Evolutionary conservation across 2,888 invertebrate species (phyloP), one percentile per base, ranked within the genome.

Genomic region (Drosophila stalkeri): DNA sequence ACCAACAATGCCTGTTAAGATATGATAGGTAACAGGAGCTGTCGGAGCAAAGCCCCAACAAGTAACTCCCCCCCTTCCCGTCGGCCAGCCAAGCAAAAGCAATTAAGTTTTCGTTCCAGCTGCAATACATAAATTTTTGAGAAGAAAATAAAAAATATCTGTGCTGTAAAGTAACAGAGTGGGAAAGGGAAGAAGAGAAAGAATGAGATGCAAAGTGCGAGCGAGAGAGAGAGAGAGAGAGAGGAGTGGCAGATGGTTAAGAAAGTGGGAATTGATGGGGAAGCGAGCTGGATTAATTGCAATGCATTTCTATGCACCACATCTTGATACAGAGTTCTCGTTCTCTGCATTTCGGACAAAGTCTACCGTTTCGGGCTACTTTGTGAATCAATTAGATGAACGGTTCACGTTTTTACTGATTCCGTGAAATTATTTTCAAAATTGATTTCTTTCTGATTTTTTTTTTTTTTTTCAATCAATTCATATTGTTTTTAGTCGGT

Each of bases 31-130:
- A 49, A 16, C 41, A 35, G 39, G 6, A 39, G 39, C 16, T 23
- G 37, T 39, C 37, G 3, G n/a, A 11, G 23, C 37, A 12, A 6
- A 27, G 37, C 27, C 27, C 27, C 27, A 27, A 27, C 27, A 27
- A 27, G 5, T 27, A 27, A 6, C 27, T 27, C 27, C 27, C 27
- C 23, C 27, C 27, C 39, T 23, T 3, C 23, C 11, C 23, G 11
- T 23, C 39, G 16, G 11, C 16, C 23, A 39, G 23, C 39, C 55
- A 55, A n/a, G 41, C 41, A 55, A 55, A 64, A 64, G 64, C 41
- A 63, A 64, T 63, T 64, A 63, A 63, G 64, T 63, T 63, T 46
- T 47, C 54, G 37, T n/a, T 37, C 7, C 64, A 63, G 33, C 41
- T 64, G 64, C 49, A 63, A 49, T 20, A 41, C 47, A 64, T 63